Conservation (phyloP, 2,888 invertebrate genomes). For the Matsumyia berberina region DNA sequence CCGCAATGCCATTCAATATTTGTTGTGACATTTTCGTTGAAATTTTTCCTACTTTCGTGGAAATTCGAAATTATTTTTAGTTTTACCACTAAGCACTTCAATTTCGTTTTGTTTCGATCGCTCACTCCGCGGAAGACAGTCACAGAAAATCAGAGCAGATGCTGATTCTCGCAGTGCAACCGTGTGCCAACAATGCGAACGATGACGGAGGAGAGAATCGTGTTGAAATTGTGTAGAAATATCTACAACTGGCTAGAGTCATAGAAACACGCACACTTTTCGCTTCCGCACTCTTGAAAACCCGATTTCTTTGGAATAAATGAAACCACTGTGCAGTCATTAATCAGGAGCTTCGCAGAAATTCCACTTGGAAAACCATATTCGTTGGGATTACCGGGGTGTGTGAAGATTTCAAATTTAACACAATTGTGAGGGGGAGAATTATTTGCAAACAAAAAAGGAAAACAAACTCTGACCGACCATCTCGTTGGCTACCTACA, state of each 20-base stretch:
- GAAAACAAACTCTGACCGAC: slow-evolving; percentile 36
- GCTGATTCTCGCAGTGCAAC: background rate
- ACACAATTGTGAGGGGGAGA: slow-evolving; percentile 6
- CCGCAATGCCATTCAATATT: slow-evolving; percentile 57
- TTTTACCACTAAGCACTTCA: slow-evolving; percentile 3
- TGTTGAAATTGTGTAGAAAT: slow-evolving; percentile 17
- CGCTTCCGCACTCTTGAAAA: slow-evolving; percentile 27
- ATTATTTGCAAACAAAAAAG: slow-evolving; percentile 47
- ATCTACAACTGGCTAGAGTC: slow-evolving; percentile 11
- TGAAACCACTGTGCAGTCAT: slow-evolving; percentile 8
- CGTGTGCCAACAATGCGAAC: slow-evolving; percentile 2
- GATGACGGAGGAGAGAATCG: slow-evolving; percentile 25
- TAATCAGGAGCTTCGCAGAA: background rate
- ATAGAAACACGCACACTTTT: slow-evolving; percentile 26
- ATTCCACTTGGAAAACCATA: slow-evolving; percentile 7
- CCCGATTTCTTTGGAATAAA: slow-evolving; percentile 6
- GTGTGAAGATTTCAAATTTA: slow-evolving; percentile 8
- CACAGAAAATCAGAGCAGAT: background rate
- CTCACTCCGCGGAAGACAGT: slow-evolving; percentile 10
- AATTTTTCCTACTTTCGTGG: slow-evolving; percentile 1
- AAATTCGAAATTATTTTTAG: background rate
- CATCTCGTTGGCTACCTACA: slow-evolving; percentile 1
- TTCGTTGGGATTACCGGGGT: background rate
- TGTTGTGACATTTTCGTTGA: slow-evolving; percentile 65
- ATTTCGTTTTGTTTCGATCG: background rate